phyloP scores from a whole-genome alignment of 2,113 vertebrate species.

The Piaya cayana region DNA sequence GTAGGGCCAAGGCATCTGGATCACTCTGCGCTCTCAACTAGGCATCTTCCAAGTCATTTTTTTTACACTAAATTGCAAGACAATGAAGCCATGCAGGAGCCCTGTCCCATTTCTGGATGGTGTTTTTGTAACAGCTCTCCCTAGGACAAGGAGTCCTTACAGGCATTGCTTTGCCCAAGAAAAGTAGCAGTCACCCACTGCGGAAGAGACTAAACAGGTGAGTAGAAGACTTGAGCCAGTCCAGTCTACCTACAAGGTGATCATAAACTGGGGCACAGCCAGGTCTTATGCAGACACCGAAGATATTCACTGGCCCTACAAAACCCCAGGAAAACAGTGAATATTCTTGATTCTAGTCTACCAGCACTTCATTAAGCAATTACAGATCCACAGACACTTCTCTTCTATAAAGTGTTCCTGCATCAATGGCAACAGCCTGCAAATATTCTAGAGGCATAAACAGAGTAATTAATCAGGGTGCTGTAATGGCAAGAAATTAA shows the following conservation, averaged over 20 bases:
- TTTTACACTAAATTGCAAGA: not conserved
- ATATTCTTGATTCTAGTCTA: not conserved
- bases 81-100: not conserved
- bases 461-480: constrained; percentile 47
- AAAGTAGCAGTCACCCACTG: not conserved
- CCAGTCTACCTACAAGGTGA: not conserved
- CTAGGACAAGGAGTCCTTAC: not conserved
- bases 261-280: not conserved
- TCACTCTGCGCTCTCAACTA: rapidly evolving
- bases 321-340: not conserved
- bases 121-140: not conserved
- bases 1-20: not conserved
- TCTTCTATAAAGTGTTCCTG: not conserved
- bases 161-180: not conserved
- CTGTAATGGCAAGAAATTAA: constrained; percentile 53
- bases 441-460: constrained; percentile 61
- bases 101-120: not conserved
- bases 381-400: constrained; percentile 9
- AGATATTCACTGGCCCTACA: not conserved
- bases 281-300: not conserved
- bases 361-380: constrained; percentile 40
- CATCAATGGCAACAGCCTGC: constrained; percentile 26
- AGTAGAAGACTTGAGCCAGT: not conserved
- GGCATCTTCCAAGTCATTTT: not conserved
- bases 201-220: not conserved